phyloP scores from a whole-genome alignment of 2,113 vertebrate species.

The Istiophorus platypterus region DNA sequence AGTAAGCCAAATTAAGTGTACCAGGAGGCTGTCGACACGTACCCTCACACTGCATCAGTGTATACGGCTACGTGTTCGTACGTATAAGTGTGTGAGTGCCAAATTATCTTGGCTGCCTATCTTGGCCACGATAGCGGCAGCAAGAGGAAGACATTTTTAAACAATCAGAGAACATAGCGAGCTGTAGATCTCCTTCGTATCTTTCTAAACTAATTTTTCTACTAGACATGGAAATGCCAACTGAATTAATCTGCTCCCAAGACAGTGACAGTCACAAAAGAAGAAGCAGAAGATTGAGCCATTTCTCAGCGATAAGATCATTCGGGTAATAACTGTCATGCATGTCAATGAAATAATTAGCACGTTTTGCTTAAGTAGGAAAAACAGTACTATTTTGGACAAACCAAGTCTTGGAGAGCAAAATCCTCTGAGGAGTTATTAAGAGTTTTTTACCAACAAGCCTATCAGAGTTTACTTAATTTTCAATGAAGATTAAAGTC shows the following conservation, averaged over 20 bases:
- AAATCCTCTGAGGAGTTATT: slow-evolving; percentile 57
- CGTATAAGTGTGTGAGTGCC: slow-evolving; percentile 37
- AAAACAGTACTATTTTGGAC: slow-evolving; percentile 49
- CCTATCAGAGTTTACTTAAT: slow-evolving; percentile 51
- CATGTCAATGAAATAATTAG: slow-evolving; percentile 44
- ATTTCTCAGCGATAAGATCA: slow-evolving; percentile 56
- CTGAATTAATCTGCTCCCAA: slow-evolving; percentile 75
- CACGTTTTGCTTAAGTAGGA: slow-evolving; percentile 45
- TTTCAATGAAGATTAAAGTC: slow-evolving; percentile 61
- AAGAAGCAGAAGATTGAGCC: slow-evolving; percentile 56
- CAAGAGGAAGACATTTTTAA: slow-evolving; percentile 77
- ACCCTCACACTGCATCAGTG: slow-evolving; percentile 20
- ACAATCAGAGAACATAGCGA: slow-evolving; percentile 75
- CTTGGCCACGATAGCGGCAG: slow-evolving; percentile 56
- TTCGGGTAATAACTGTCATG: slow-evolving; percentile 54
- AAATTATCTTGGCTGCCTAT: slow-evolving; percentile 72
- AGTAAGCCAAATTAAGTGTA: slow-evolving; percentile 59
- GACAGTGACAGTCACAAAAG: slow-evolving; percentile 52
- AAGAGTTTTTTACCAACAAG: slow-evolving; percentile 25
- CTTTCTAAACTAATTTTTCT: slow-evolving; percentile 57
- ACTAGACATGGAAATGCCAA: slow-evolving; percentile 48
- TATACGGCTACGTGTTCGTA: slow-evolving; percentile 10
- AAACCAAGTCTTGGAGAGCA: background rate
- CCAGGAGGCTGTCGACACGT: slow-evolving; percentile 19
- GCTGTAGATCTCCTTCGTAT: slow-evolving; percentile 61